These are phyloP conservation scores for Catamblyrhynchus diadema DNA, from an alignment of 2,797 vertebrate genomes.

Conservation along the genomic window DNA sequence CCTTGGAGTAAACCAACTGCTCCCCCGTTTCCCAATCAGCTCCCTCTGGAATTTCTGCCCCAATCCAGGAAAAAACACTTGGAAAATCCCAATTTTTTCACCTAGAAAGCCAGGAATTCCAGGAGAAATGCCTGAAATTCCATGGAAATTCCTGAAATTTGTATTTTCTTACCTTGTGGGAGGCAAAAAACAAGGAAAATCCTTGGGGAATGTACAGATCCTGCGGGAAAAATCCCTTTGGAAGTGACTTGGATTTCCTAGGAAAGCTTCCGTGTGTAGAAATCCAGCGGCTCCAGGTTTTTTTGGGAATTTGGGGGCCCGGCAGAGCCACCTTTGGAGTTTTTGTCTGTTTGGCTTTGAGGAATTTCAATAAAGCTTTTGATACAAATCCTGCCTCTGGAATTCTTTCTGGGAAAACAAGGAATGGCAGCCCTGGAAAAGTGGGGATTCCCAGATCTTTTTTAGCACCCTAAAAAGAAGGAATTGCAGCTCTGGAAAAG, in stretches of 20 bases:
- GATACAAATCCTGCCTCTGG: slow-evolving; percentile 47
- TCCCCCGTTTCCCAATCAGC: neutral
- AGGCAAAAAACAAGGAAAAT: slow-evolving; percentile 57
- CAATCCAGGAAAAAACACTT: slow-evolving; percentile 39
- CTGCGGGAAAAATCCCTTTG: slow-evolving; percentile 75
- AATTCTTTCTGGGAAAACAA: neutral
- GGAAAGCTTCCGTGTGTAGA: slow-evolving; percentile 75
- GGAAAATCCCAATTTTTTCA: slow-evolving; percentile 50
- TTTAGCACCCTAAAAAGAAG: neutral
- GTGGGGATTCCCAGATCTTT: neutral
- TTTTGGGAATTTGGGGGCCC: slow-evolving; percentile 28
- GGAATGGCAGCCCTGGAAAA: neutral
- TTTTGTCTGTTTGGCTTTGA: slow-evolving; percentile 85
- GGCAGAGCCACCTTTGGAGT: slow-evolving; percentile 82
- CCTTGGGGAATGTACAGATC: slow-evolving; percentile 79
- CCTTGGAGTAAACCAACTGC: neutral
- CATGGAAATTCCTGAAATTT: slow-evolving; percentile 21
- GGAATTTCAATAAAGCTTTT: slow-evolving; percentile 97
- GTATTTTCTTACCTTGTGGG: slow-evolving; percentile 79
- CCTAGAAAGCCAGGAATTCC: slow-evolving; percentile 58
- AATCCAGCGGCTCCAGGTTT: slow-evolving; percentile 42
- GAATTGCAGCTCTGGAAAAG: neutral
- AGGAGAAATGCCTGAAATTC: neutral
- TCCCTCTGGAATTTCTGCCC: neutral
- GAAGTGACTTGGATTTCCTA: slow-evolving; percentile 71